Evolutionary conservation across 2,113 vertebrate species (phyloP).

Genomic region (Galemys pyrenaicus): DNA sequence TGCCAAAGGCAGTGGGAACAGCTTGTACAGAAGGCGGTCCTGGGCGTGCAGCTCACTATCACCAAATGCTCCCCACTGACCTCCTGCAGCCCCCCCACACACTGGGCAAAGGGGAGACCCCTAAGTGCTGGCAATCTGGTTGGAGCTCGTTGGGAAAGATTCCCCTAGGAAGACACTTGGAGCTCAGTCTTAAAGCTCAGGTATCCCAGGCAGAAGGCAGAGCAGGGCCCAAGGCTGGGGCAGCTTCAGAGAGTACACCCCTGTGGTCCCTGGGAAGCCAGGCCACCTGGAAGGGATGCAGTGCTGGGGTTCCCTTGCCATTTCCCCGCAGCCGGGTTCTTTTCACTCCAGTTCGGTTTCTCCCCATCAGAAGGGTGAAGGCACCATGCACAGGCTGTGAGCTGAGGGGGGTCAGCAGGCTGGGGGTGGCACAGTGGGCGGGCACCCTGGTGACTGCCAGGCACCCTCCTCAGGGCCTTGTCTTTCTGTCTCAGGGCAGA

Average conservation of each 20-base stretch:
- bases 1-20: background rate
- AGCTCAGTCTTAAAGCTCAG: background rate
- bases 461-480: constrained; percentile 41
- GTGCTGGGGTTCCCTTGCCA: background rate
- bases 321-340: background rate
- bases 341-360: background rate
- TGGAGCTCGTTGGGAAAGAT: background rate
- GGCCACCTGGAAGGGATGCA: background rate
- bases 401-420: background rate
- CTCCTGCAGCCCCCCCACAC: background rate
- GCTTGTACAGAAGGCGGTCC: background rate
- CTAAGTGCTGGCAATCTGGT: background rate
- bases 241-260: background rate
- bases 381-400: background rate
- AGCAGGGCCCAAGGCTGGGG: background rate
- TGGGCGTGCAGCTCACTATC: accelerated
- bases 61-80: background rate
- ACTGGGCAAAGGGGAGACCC: background rate
- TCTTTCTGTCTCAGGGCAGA: constrained; percentile 90
- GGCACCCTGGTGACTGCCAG: background rate
- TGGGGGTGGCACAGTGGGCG: background rate
- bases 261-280: background rate
- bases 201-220: background rate
- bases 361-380: background rate
- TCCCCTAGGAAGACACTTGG: background rate